Conservation (phyloP, 2,797 vertebrate genomes). For the Sebastes taczanowskii region DNA sequence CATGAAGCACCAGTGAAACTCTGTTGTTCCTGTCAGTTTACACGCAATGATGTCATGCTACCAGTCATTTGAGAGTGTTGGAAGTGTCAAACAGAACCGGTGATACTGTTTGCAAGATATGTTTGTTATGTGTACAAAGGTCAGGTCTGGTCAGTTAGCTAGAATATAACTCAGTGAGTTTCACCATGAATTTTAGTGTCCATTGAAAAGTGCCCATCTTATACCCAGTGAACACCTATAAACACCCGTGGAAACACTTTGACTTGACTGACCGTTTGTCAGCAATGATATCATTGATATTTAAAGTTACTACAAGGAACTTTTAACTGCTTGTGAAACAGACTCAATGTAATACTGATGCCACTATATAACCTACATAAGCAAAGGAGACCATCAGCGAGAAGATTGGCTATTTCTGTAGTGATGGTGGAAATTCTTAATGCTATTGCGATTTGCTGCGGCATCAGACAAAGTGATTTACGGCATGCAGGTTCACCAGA, state of each 20-base stretch:
- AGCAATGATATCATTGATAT: background rate
- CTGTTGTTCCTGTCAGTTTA: slow-evolving; percentile 15
- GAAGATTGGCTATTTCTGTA: too few relatives aligned
- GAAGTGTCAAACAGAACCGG: background rate
- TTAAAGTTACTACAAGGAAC: background rate
- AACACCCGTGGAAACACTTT: background rate
- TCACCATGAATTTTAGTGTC: background rate
- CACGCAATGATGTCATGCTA: slow-evolving; percentile 7
- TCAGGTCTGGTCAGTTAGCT: background rate
- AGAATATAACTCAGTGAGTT: background rate
- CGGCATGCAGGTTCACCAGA: too few relatives aligned
- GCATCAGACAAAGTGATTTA: background rate
- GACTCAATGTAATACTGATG: too few relatives aligned
- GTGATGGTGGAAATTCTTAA: background rate
- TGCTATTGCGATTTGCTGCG: background rate
- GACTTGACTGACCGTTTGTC: background rate
- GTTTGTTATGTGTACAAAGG: background rate
- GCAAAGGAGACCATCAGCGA: background rate
- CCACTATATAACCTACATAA: background rate
- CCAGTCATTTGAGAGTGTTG: background rate
- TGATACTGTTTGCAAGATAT: background rate
- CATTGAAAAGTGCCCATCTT: background rate
- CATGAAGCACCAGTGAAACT: background rate
- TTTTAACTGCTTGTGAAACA: too few relatives aligned
- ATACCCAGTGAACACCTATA: background rate